A percentile compares a stretch with the other conserved stretches of the same genome.
Evolutionary conservation across 1,140 invertebrate genomes (phyloP).

Genomic region (Neotoxoptera formosana): DNA sequence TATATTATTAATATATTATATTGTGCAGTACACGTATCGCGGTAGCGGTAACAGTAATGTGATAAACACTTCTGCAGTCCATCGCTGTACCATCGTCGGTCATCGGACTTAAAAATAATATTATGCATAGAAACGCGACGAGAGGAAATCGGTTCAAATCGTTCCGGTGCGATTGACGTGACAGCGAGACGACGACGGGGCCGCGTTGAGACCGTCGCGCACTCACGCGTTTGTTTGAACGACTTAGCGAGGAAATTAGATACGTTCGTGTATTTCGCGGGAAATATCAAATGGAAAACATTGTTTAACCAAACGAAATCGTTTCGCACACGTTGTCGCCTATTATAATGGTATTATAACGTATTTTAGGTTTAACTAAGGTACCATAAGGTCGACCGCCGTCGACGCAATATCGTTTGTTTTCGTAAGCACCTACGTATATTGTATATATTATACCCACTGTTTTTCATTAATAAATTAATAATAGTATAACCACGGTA

Average conservation of each 20-base stretch:
- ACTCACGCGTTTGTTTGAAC: not conserved
- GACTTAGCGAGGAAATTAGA: not conserved
- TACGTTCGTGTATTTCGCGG: not conserved
- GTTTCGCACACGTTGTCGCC: not conserved
- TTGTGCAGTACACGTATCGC: not conserved
- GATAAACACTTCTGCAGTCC: not conserved
- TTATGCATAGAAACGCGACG: not conserved
- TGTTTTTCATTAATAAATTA: not conserved
- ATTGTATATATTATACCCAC: not conserved
- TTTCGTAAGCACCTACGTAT: not conserved
- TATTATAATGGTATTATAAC: not conserved
- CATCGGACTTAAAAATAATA: not conserved
- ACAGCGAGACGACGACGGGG: too few species aligned
- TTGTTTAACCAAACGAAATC: not conserved
- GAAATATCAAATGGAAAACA: not conserved
- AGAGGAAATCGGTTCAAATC: not conserved
- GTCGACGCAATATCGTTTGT: not conserved
- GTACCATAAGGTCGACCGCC: not conserved
- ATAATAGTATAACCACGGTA: not conserved
- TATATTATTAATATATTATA: not conserved
- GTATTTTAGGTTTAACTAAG: not conserved
- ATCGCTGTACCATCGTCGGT: not conserved
- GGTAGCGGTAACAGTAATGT: not conserved
- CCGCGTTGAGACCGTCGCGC: not conserved
- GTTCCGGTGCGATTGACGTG: not conserved